These are phyloP conservation scores for Buphagus erythrorhynchus DNA, from an alignment of 2,797 vertebrate genomes.

Conservation along the genomic window DNA sequence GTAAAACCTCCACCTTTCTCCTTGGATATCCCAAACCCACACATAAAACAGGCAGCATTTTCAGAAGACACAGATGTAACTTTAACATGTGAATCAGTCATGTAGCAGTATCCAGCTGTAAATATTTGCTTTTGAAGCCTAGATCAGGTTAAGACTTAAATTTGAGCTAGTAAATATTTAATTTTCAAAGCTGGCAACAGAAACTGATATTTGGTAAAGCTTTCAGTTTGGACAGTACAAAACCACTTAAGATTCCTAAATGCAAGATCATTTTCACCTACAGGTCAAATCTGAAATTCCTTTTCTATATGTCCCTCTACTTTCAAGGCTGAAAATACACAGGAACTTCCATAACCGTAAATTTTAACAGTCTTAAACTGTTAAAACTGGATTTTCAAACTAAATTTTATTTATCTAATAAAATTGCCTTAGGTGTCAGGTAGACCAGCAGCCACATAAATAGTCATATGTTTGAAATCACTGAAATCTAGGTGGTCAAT, in stretches of 20 bases:
- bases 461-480: not conserved
- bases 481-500: not conserved
- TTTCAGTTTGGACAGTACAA: not conserved
- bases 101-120: not conserved
- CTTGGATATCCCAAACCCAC: not conserved
- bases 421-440: not conserved
- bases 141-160: not conserved
- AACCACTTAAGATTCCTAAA: not conserved
- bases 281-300: not conserved
- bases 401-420: not conserved
- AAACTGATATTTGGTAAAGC: not conserved
- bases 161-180: not conserved
- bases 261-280: not conserved
- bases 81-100: not conserved
- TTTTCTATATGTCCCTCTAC: fast-evolving
- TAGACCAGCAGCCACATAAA: not conserved
- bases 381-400: not conserved
- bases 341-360: not conserved
- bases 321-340: not conserved
- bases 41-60: fast-evolving
- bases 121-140: not conserved
- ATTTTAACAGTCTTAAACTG: not conserved
- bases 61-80: fast-evolving
- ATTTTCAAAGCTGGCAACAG: not conserved
- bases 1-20: not conserved